Percentiles rank a stretch among this genome's conserved stretches.
Evolutionary conservation across 2,113 vertebrate genomes (phyloP).

Genomic region (Tragulus kanchil): DNA sequence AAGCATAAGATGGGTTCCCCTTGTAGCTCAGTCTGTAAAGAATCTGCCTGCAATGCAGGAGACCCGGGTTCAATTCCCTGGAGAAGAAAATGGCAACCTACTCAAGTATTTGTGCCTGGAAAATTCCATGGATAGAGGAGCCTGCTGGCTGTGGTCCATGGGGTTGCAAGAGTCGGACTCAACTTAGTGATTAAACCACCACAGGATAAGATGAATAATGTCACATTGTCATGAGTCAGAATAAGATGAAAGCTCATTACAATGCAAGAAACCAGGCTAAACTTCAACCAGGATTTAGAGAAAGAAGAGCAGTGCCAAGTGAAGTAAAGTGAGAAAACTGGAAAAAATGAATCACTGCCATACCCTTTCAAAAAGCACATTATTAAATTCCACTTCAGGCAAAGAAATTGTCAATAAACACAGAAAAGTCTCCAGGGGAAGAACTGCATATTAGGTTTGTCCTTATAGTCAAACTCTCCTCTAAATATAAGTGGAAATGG

Average conservation of each 20-base stretch:
- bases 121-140: background rate
- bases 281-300: too few relatives aligned
- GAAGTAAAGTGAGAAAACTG: constrained; percentile 58
- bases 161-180: background rate
- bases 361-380: constrained; percentile 27
- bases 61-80: too few relatives aligned
- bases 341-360: constrained; percentile 7
- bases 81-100: too few relatives aligned
- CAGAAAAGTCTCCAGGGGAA: constrained; percentile 55
- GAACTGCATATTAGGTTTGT: background rate
- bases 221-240: background rate
- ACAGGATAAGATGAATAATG: background rate
- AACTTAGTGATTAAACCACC: background rate
- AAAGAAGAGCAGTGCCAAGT: background rate
- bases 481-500: background rate
- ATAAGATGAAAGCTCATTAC: background rate
- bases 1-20: too few relatives aligned
- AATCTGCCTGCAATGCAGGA: too few relatives aligned
- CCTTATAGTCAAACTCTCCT: background rate
- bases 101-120: too few relatives aligned
- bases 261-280: background rate
- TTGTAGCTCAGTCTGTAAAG: too few relatives aligned
- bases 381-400: constrained; percentile 55
- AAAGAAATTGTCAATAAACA: constrained; percentile 63
- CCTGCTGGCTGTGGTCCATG: background rate